These are phyloP conservation scores for Nysson spinosus DNA, from an alignment of 2,888 invertebrate species.

Conservation along the genomic window DNA sequence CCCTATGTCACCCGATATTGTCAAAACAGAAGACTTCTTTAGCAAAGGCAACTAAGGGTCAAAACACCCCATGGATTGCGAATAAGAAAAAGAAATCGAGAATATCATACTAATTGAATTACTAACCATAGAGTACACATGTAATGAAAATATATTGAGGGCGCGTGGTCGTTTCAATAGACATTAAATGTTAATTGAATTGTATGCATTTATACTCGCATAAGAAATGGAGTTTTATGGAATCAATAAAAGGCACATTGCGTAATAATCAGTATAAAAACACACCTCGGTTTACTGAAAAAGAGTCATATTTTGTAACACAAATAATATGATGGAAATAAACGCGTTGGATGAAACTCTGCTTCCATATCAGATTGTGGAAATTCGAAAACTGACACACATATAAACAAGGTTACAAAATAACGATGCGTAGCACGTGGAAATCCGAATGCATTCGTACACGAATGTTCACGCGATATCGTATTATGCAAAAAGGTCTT, in stretches of 20 bases:
- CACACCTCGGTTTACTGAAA: neutral
- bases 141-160: neutral
- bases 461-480: conserved; percentile 46
- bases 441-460: conserved; percentile 41
- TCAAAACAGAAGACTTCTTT: conserved; percentile 47
- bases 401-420: conserved; percentile 22
- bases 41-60: conserved; percentile 34
- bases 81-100: conserved; percentile 22
- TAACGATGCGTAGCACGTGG: conserved; percentile 35
- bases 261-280: neutral
- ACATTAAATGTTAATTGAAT: no score
- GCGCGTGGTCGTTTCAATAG: neutral
- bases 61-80: conserved; percentile 24
- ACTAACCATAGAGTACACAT: conserved; percentile 2
- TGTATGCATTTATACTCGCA: no score
- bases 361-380: conserved; percentile 24
- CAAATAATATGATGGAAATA: neutral
- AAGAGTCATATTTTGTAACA: no score
- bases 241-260: no score
- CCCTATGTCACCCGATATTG: conserved; percentile 51
- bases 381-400: conserved; percentile 30
- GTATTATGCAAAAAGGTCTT: conserved; percentile 53
- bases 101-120: conserved; percentile 35
- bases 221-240: no score
- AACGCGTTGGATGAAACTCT: neutral